phyloP scores from a whole-genome alignment of 2,888 invertebrate genomes.

The Seira ritae region DNA sequence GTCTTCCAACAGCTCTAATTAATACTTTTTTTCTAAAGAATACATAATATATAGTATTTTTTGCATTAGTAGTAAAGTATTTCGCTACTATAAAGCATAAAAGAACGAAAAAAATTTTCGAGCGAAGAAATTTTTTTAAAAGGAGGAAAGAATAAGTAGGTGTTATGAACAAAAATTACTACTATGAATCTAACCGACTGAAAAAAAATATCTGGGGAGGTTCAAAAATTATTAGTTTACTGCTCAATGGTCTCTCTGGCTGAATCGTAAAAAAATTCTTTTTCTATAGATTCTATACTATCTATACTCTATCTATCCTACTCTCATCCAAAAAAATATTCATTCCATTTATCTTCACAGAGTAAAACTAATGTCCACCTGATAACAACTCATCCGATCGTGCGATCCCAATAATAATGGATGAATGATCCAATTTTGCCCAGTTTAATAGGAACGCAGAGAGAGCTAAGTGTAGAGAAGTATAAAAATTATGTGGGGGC shows the following conservation, averaged over 20 bases:
- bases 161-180: neutral
- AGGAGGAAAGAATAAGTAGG: constrained; percentile 13
- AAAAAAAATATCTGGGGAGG: too few species aligned
- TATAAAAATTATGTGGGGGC: neutral
- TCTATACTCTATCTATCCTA: neutral
- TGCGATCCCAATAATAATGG: neutral
- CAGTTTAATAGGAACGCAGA: neutral
- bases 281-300: too few species aligned
- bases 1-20: constrained; percentile 9
- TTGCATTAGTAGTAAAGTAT: constrained; percentile 4
- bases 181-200: too few species aligned
- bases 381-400: neutral
- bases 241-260: neutral
- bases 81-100: neutral
- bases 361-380: neutral
- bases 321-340: neutral
- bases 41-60: neutral
- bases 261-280: neutral
- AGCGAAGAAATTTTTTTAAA: neutral
- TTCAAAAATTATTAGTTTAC: neutral
- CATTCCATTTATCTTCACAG: neutral
- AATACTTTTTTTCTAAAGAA: neutral
- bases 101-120: too few species aligned
- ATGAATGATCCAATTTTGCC: neutral
- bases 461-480: too few species aligned